Base-by-base conservation (phyloP, 2,797 vertebrate species). In the Distichodus sexfasciatus region DNA sequence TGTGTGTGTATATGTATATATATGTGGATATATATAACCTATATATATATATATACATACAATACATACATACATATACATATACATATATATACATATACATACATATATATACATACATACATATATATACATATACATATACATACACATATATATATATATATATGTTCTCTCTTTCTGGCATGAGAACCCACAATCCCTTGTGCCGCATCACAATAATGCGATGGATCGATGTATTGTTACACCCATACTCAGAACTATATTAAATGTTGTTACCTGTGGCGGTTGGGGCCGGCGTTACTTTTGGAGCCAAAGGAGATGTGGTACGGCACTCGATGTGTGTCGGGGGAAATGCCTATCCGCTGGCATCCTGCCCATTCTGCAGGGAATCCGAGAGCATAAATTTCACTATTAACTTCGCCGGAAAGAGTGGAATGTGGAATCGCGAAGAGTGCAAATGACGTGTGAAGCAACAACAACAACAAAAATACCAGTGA, bases 351-450 rank as follows among this genome's bases (percentile, higher is more conserved):
- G 46, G 94, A 94, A 77, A 98, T 98, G 43, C 90, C 86, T 61
- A 97, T 95, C 72, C 93, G 88, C 76, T 97, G 96, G 78, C 95
- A 97, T 38, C 95, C 95, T 1, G 95, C 95, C 95, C 95, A 97
- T 81, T 98, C 96, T 98, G 87, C 75, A 85, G 68, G 60, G 74
- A 43, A 48, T 81, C 11, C 28, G 3, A 69, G 24, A 43, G 4
- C 35, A 19, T 6, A 9, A 1, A 47, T 9, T 19, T 58, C 10
- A 58, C 6, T 21, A 43, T 8, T 31, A 38, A 15, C 55, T 17
- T 40, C 2, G 50, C 7, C 35, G 14, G 10, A 28, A 23, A 3
- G 23, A 8, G 41, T 43, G 14, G 10, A 28, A 23, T 2, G 23
- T 9, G 41, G 15, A 58, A 24, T 24, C 47, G 1, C 41, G 3